Base-by-base conservation (phyloP, 64 coral and sea anemone genomes). In the Catalaphyllia jardinei region DNA sequence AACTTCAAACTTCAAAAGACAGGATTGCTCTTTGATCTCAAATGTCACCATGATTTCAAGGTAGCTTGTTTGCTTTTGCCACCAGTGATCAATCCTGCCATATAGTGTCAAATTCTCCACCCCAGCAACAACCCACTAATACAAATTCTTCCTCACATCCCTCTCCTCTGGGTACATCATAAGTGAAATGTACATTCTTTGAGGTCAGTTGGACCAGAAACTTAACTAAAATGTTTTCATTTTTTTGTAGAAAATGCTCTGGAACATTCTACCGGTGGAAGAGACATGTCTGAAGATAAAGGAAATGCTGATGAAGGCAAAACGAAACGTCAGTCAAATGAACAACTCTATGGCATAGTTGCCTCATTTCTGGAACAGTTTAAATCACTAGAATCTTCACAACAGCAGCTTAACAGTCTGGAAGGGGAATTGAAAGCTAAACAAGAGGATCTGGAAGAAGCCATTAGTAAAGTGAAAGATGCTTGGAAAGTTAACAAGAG, bases 321-420 rank as follows among this genome's bases (percentile, higher is more conserved):
- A 38, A n/a, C 18, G 10, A 64, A 85, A 51, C 13, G 22, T 49
- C 33, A 85, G 51, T 85, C 81, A 16, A 85, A 85, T 51, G 81
- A 85, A 51, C 22, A 85, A 38, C 22, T 85, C 1, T 85, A 85
- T 12, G 0, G 38, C 17, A 71, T 28, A 69, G 81, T 71, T 71
- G 31, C 81, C 12, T 69, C 81, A 85, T 85, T 85, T 85, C 51
- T 85, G 63, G 63, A 85, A 71, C 62, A 85, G 50, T 85, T 85
- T 85, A 71, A 71, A 71, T 71, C 81, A 22, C 39, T 85, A 51
- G 81, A 85, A 71, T 69, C 81, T 54, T 64, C 62, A 18, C 31
- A 85, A 71, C 63, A 85, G 18, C 10, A 71, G 4, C 81, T 85
- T 1, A 71, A 51, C 4, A 35, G 62, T 52, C 33, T 51, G 13